Base-by-base conservation (phyloP, 2,888 invertebrate species). In the Caenorhabditis afra region DNA sequence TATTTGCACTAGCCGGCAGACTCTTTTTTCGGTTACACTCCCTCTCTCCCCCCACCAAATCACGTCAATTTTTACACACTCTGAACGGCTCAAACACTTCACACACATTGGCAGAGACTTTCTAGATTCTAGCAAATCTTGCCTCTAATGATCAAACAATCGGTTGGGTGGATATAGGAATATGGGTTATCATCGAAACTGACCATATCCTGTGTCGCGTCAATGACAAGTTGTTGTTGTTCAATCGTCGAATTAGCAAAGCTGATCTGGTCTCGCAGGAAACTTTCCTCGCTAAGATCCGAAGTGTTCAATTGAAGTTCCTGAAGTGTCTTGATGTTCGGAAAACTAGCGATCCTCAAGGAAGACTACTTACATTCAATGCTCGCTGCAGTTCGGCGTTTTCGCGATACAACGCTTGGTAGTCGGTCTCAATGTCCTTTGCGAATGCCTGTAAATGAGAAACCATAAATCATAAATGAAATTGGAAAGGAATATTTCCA, bases 251-350 rank as follows among this genome's bases (percentile, higher is more conserved):
- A 81, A 64, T 86, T 82, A 12, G 88, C 88, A 39, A 81, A 75
- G 35, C 82, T 83, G 53, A 88, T 81, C 71, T 88, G 88, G 68
- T 89, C 87, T 57, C 84, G 70, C 37, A 88, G 67, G 29, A 83
- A 75, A 44, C 71, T 68, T 52, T 86, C 85, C 37, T 84, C 85
- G 47, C 71, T 71, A 12, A 81, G 62, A 39, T 76, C 81, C 5
- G 81, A 66, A 23, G 81, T 73, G 53, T 76, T 78, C 22, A 83
- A 45, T 70, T 81, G 83, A 11, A 85, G 68, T 57, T 81, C 83
- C 83, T 83, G 39, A 14, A 75, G 49, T 50, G 16, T 49, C 39
- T 8, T 3, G 1, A 2, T 14, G 12, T n/a, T n/a, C n/a, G n/a
- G 3, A 12, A 18, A 16, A 22, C 14, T 29, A 1, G 52, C 3